A percentile compares a stretch with the other conserved stretches of the same genome.
These are phyloP conservation scores for Corapipo altera DNA, from an alignment of 2,113 vertebrate genomes.

Conservation along the genomic window DNA sequence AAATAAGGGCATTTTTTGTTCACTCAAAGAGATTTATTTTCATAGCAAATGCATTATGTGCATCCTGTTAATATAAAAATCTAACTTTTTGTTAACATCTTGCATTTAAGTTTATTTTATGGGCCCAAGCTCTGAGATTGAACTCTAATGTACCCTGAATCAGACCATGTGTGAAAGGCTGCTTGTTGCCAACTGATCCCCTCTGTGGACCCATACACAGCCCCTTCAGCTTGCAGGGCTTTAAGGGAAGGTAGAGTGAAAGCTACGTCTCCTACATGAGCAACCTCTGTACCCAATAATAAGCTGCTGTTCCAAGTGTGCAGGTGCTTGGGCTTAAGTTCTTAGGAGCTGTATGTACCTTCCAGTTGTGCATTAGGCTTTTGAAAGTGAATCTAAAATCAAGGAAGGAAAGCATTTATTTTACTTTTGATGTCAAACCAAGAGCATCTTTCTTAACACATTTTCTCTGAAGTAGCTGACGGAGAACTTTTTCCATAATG, in stretches of 20 bases:
- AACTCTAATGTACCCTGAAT: background rate
- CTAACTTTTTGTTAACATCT: background rate
- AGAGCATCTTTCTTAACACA: background rate
- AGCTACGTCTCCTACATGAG: background rate
- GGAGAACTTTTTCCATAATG: background rate
- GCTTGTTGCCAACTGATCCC: background rate
- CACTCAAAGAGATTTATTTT: conserved; percentile 28
- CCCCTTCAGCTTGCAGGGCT: background rate
- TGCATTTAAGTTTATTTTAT: background rate
- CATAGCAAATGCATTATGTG: conserved; percentile 3
- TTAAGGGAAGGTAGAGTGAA: background rate
- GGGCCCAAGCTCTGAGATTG: background rate
- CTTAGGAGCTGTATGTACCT: background rate
- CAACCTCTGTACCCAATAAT: background rate
- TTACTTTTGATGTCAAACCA: background rate
- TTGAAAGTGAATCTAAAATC: background rate
- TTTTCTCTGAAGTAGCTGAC: background rate
- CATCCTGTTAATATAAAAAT: conserved; percentile 27
- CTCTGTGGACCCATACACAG: background rate
- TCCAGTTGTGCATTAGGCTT: background rate
- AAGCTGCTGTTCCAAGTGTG: background rate
- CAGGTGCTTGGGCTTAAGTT: background rate
- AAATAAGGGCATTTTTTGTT: conserved; percentile 43
- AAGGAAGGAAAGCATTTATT: background rate
- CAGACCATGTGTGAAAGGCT: background rate